These are phyloP conservation scores for Scarus forsteni DNA, from an alignment of 2,797 vertebrate species.

Conservation along the genomic window DNA sequence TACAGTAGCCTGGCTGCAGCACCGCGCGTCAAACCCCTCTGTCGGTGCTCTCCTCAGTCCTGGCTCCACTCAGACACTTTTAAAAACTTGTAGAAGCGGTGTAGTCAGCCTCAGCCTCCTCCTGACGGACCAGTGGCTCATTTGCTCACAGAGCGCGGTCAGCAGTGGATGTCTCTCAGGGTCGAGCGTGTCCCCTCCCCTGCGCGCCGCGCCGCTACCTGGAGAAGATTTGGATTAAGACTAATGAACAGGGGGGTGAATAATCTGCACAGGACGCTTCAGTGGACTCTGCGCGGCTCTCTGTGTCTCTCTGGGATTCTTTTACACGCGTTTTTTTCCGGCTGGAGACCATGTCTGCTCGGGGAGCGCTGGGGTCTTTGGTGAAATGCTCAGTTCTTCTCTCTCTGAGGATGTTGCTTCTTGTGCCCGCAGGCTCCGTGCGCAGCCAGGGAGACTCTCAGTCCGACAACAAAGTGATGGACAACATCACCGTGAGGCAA, in stretches of 20 bases:
- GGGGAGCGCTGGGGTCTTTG: slow-evolving; percentile 85
- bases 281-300: slow-evolving; percentile 19
- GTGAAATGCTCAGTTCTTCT: slow-evolving; percentile 90
- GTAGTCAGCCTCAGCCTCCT: background rate
- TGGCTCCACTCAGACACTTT: background rate
- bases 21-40: fast-evolving
- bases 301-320: slow-evolving; percentile 51
- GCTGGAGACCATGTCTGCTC: slow-evolving; percentile 85
- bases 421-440: slow-evolving; percentile 97
- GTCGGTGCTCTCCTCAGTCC: fast-evolving
- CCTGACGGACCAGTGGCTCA: background rate
- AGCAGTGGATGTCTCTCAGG: slow-evolving; percentile 28
- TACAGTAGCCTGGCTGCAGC: background rate
- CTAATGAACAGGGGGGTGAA: slow-evolving; percentile 71
- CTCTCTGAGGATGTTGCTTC: slow-evolving; percentile 95
- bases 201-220: slow-evolving; percentile 54
- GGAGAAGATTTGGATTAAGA: slow-evolving; percentile 82
- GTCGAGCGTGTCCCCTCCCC: slow-evolving; percentile 31
- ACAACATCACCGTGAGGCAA: slow-evolving; percentile 97
- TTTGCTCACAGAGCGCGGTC: background rate
- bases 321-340: slow-evolving; percentile 4
- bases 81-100: slow-evolving; percentile 7
- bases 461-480: slow-evolving; percentile 95
- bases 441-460: slow-evolving; percentile 92
- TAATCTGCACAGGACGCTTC: slow-evolving; percentile 62